Conservation (phyloP, 2,888 invertebrate species). For the Drosophila infuscata region DNA sequence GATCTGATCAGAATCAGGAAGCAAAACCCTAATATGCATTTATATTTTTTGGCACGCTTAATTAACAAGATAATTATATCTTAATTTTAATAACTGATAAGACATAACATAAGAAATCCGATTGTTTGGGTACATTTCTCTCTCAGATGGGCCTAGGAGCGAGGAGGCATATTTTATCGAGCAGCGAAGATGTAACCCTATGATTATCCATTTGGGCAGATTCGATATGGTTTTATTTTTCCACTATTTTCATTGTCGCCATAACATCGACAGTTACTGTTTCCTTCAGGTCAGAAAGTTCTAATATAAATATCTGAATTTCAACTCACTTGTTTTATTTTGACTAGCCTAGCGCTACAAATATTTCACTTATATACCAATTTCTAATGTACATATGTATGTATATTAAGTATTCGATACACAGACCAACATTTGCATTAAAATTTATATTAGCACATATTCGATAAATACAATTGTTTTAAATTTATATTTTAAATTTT, state of each 20-base stretch:
- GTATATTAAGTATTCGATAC: not conserved
- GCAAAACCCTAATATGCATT: not conserved
- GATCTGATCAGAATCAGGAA: not conserved
- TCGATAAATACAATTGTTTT: not conserved
- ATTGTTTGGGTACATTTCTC: not conserved
- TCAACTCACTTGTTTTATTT: not conserved
- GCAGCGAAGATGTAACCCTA: not conserved
- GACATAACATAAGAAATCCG: not conserved
- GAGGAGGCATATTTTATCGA: not conserved
- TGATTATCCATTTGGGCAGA: not conserved
- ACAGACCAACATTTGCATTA: not conserved
- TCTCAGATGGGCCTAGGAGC: not conserved
- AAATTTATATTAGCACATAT: slow-evolving; percentile 1
- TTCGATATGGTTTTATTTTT: not conserved
- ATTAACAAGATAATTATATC: not conserved
- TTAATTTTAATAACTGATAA: not conserved
- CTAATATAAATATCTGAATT: not conserved
- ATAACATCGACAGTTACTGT: not conserved
- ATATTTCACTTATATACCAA: not conserved
- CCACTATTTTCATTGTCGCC: not conserved
- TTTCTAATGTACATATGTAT: not conserved
- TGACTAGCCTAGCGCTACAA: not conserved
- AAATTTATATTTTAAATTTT: not conserved
- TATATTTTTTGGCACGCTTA: not conserved
- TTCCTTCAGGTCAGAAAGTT: not conserved